Base-by-base conservation (phyloP, 2,113 vertebrate species). In the Centropus bengalensis region DNA sequence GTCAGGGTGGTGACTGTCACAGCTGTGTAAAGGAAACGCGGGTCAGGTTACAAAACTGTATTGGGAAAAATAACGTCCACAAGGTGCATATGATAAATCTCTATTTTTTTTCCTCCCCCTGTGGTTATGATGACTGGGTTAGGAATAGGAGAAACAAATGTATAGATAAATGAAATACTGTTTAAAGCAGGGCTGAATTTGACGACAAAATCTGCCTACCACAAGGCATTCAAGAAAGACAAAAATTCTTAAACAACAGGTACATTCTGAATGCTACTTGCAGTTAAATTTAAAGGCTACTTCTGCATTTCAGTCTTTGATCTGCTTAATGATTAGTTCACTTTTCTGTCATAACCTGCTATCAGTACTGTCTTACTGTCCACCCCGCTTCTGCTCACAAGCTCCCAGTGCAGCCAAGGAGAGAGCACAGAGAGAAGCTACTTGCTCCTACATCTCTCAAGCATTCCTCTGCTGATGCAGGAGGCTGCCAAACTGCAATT, bases 1-100 rank as follows among this genome's bases (percentile, higher is more conserved):
- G 8, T 0, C 1, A 27, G 32, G 40, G 9, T 16, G 66, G 9
- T 13, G 20, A 7, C n/a, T 23, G 26, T 12, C 9, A 4, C 12
- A 7, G 36, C 4, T 44, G 22, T 4, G 19, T 5, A 27, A 60
- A 26, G 40, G 45, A 9, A 44, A 20, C 1, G 7, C 40, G 14
- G 1, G 2, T 30, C 23, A 2, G 27, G 16, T 16, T 27, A 22
- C 16, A 15, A 14, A 59, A 26, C 21, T 22, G 6, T 10, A 3
- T 12, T 27, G 56, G 68, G 52, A 49, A 49, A 64, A 70, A 23
- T 32, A 13, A 8, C 0, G 2, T 12, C 19, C 26, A 15, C 2
- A 8, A 32, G 15, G 56, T n/a, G 52, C 2, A 49, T 58, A 33
- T 32, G 27, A 19, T 23, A 52, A 77, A 49, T 28, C 8, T n/a